These are phyloP conservation scores for Apodemus speciosus DNA, from an alignment of 2,113 vertebrate species.

Conservation along the genomic window DNA sequence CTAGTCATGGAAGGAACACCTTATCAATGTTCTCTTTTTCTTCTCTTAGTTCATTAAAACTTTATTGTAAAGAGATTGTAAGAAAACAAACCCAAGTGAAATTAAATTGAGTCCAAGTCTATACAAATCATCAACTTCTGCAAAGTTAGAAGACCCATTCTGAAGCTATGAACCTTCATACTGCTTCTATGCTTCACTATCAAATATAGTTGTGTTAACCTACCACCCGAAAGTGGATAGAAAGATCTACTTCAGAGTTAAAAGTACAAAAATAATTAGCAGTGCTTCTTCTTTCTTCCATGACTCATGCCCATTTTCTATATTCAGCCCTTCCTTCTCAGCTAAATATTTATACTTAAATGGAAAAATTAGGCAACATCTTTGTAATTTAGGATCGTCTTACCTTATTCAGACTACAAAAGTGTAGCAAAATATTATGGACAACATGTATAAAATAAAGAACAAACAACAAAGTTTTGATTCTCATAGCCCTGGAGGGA, in stretches of 20 bases:
- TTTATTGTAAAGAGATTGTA: neutral
- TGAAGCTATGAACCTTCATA: neutral
- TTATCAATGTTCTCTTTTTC: too few species aligned
- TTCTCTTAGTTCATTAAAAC: neutral
- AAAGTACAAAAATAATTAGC: neutral
- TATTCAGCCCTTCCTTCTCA: neutral
- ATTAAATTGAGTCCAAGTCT: neutral
- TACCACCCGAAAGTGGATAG: neutral
- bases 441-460: neutral
- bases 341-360: neutral
- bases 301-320: neutral
- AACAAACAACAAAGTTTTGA: neutral
- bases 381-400: too few species aligned
- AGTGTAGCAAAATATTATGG: neutral
- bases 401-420: neutral
- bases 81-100: neutral
- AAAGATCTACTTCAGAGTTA: neutral
- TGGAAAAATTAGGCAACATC: neutral
- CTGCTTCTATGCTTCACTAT: neutral
- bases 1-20: neutral
- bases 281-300: too few species aligned
- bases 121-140: neutral
- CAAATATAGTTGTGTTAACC: neutral
- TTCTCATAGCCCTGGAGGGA: neutral
- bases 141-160: neutral